Evolutionary conservation across 1,140 invertebrate genomes (phyloP).

Genomic region (Aethina tumida): DNA sequence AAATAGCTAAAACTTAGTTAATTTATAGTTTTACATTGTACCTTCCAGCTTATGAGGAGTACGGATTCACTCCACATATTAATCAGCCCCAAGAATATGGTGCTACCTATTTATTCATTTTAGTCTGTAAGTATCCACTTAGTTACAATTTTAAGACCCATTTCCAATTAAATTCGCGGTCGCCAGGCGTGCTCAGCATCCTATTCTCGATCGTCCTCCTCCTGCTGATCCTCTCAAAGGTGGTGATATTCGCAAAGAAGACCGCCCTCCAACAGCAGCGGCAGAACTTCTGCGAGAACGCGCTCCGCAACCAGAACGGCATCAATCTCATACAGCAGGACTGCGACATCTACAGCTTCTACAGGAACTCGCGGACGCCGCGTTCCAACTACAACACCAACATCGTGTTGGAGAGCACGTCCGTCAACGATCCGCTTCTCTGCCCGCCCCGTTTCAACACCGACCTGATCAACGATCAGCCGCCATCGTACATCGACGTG

Average conservation of each 20-base stretch:
- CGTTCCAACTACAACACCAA: conserved; percentile 13
- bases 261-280: conserved; percentile 21
- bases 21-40: conserved; percentile 3
- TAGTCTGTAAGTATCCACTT: conserved; percentile 26
- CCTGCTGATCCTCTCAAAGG: conserved; percentile 29
- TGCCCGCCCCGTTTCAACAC: conserved; percentile 13
- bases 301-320: conserved; percentile 23
- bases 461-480: conserved; percentile 23
- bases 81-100: conserved; percentile 19
- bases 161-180: conserved; percentile 2
- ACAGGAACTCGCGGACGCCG: conserved; percentile 14
- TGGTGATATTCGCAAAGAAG: conserved; percentile 30
- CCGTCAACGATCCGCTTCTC: conserved; percentile 25
- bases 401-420: conserved; percentile 22
- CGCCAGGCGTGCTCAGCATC: conserved; percentile 29
- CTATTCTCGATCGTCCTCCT: conserved; percentile 30
- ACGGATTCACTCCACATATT: conserved; percentile 17
- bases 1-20: conserved; percentile 1
- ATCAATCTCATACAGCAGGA: conserved; percentile 19
- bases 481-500: conserved; percentile 31
- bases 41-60: conserved; percentile 28
- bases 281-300: conserved; percentile 16
- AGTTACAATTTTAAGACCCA: conserved; percentile 1
- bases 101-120: conserved; percentile 30
- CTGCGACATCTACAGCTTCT: conserved; percentile 20